These are phyloP conservation scores for Batillaria attramentaria DNA, from an alignment of 1,140 invertebrate genomes.

Conservation along the genomic window DNA sequence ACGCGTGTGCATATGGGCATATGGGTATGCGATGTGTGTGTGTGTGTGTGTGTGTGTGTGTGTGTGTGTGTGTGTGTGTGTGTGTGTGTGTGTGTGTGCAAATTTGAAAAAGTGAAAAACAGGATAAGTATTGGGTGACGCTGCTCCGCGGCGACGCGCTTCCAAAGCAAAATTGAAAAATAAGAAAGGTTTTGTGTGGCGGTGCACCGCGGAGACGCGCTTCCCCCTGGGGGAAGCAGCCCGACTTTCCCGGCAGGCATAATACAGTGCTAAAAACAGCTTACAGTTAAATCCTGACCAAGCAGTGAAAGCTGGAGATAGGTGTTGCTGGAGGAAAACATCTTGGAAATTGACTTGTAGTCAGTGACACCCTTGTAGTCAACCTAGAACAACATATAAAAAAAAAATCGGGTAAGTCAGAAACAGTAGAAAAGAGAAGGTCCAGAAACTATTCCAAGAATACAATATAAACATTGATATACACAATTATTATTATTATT, in stretches of 20 bases:
- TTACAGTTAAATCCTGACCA: not conserved
- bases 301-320: constrained; percentile 24
- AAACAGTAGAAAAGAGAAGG: not conserved
- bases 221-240: too few relatives aligned
- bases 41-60: constrained; percentile 1
- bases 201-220: too few relatives aligned
- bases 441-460: not conserved
- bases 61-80: constrained; percentile 6
- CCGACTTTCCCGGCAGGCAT: too few relatives aligned
- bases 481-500: not conserved
- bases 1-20: not conserved
- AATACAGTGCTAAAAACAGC: not conserved
- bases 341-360: constrained; percentile 9
- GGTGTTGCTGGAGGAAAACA: constrained; percentile 24
- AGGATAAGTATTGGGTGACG: too few relatives aligned
- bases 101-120: too few relatives aligned
- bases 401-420: not conserved
- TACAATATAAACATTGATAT: not conserved
- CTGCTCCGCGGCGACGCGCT: not conserved
- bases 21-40: not conserved
- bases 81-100: not conserved
- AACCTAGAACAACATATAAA: not conserved
- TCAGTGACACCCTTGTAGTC: not conserved
- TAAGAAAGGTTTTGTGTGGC: too few relatives aligned
- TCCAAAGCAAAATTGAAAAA: too few relatives aligned